phyloP scores from a whole-genome alignment of 1,140 invertebrate genomes.

The Leptopilina clavipes region DNA sequence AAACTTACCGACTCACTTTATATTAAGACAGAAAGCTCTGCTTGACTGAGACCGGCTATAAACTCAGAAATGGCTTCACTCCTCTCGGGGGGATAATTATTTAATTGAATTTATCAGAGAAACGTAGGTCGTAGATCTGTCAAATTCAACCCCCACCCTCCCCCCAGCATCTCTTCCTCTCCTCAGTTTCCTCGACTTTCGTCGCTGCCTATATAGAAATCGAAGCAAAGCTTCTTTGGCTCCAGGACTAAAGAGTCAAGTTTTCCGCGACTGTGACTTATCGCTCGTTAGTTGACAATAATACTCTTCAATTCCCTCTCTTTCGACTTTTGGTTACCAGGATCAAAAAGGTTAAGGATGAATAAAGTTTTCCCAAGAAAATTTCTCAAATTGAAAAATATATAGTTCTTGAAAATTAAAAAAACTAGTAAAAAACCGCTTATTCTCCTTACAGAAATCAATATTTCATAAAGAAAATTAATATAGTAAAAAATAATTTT shows the following conservation, averaged over 20 bases:
- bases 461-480: too few species aligned
- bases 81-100: slow-evolving; percentile 67
- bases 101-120: slow-evolving; percentile 72
- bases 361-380: too few species aligned
- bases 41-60: slow-evolving; percentile 68
- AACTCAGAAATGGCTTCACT: slow-evolving; percentile 70
- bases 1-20: slow-evolving; percentile 71
- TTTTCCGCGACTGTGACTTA: slow-evolving; percentile 20
- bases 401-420: too few species aligned
- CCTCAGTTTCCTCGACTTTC: neutral
- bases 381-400: too few species aligned
- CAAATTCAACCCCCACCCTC: slow-evolving; percentile 43
- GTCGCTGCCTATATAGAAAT: slow-evolving; percentile 19
- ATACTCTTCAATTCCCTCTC: slow-evolving; percentile 9
- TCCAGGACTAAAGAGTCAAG: slow-evolving; percentile 27
- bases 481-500: too few species aligned
- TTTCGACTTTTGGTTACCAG: neutral
- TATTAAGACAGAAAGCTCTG: slow-evolving; percentile 72
- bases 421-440: too few species aligned
- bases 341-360: neutral
- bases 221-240: slow-evolving; percentile 25
- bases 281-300: slow-evolving; percentile 33
- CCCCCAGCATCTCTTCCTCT: neutral
- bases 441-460: too few species aligned
- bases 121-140: slow-evolving; percentile 49